phyloP scores from a whole-genome alignment of 2,888 invertebrate species.

The Eustalomyia histrio region DNA sequence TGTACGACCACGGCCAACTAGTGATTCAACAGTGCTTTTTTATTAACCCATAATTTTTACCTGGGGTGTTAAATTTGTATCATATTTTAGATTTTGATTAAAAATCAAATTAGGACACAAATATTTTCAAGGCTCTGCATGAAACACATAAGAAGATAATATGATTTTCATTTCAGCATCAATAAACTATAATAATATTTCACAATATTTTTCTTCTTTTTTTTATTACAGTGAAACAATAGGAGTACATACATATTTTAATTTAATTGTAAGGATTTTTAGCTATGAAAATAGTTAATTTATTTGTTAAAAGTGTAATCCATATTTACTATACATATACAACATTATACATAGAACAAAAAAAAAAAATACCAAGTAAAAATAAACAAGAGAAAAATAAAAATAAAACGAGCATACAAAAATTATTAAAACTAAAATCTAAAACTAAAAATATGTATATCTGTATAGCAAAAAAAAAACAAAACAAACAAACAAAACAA shows the following conservation, averaged over 20 bases:
- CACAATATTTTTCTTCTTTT: constrained; percentile 38
- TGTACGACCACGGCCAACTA: too few species aligned
- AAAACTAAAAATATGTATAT: constrained; percentile 50
- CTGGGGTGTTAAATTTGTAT: too few species aligned
- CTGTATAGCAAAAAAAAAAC: constrained; percentile 43
- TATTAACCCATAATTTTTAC: too few species aligned
- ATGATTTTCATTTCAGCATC: constrained; percentile 9
- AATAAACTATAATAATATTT: constrained; percentile 31
- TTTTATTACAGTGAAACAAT: constrained; percentile 67
- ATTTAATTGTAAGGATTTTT: constrained; percentile 59
- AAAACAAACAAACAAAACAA: constrained; percentile 32
- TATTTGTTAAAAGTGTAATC: constrained; percentile 58
- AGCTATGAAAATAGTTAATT: constrained; percentile 62
- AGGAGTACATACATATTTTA: constrained; percentile 59
- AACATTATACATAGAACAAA: constrained; percentile 39
- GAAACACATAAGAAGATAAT: neutral
- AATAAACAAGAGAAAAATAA: constrained; percentile 24
- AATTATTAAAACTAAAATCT: constrained; percentile 32
- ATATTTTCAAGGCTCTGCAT: too few species aligned
- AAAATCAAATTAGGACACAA: too few species aligned
- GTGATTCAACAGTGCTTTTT: too few species aligned
- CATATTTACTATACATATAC: constrained; percentile 59
- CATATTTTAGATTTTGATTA: too few species aligned
- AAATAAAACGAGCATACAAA: constrained; percentile 9
- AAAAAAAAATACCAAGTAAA: constrained; percentile 44